Evolutionary conservation across 2,888 invertebrate genomes (phyloP), one percentile per base, ranked within the genome.

Genomic region (Orthosia incerta): DNA sequence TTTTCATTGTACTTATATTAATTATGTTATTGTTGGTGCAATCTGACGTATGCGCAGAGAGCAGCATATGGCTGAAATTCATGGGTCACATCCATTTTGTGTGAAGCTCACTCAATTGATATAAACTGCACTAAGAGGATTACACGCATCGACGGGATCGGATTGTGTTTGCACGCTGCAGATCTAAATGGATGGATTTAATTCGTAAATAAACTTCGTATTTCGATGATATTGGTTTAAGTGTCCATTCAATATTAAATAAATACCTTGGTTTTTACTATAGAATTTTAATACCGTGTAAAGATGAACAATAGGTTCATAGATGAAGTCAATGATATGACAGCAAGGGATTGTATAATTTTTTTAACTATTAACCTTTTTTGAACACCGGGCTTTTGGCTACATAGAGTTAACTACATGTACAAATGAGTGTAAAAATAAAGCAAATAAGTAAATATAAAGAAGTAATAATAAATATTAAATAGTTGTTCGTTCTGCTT

Each of bases 111-210:
- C 71, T 76, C 80, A 68, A 83, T 76, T 74, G 76, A 71, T 72
- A 79, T 74, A 57, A 71, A 85, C 79, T 83, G 74, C 72, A 75
- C 39, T 82, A 85, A 83, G 79, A 75, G 83, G 83, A 85, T 83
- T 85, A 85, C 46, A 18, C 60, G 79, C 72, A 60, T 20, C 62
- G 59, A 13, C 31, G 59, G 53, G 3, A 48, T 53, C 48, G 70
- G 64, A 65, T 82, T 71, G 66, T 20, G 9, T 67, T 70, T 61
- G 50, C 69, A 45, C 45, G 12, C 45, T n/a, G n/a, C 26, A 15
- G 46, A 13, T 46, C 76, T 55, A 75, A 75, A 81, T 76, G 64
- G 31, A 45, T 76, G 50, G 50, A 76, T 81, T 84, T 64, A 57
- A 81, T 84, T 67, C 60, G 16, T 64, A 50, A 60, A 76, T 53